Conservation (phyloP, 2,888 invertebrate genomes). For the Drosophila crucigera region DNA sequence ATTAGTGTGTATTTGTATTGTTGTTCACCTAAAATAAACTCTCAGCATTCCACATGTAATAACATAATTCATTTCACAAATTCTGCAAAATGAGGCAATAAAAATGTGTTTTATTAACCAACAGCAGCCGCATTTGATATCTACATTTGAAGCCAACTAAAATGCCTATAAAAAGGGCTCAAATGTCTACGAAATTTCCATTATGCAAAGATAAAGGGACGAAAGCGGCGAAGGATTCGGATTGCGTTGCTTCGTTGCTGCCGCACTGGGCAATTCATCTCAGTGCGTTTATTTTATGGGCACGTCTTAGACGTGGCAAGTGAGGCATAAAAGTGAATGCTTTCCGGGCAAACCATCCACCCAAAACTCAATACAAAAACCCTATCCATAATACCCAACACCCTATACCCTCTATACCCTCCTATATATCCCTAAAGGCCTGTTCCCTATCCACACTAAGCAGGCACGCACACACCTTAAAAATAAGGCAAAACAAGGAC, state of each 20-base stretch:
- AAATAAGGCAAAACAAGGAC: constrained; percentile 20
- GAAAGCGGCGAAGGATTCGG: constrained; percentile 22
- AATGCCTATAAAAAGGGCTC: constrained; percentile 64
- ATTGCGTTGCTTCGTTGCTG: constrained; percentile 30
- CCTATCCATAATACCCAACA: not conserved
- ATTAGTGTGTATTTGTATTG: constrained; percentile 14
- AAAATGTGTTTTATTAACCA: constrained; percentile 37
- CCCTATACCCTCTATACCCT: not conserved
- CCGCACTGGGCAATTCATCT: constrained; percentile 60
- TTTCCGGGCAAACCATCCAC: constrained; percentile 3
- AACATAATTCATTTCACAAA: constrained; percentile 56
- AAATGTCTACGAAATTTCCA: constrained; percentile 60
- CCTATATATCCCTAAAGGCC: not conserved
- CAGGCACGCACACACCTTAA: constrained; percentile 15
- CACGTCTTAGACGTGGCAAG: constrained; percentile 44
- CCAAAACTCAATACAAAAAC: constrained; percentile 8
- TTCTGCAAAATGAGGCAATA: constrained; percentile 35
- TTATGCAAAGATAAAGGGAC: constrained; percentile 57
- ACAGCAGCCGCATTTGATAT: constrained; percentile 22
- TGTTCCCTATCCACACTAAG: not conserved
- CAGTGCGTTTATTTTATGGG: constrained; percentile 67
- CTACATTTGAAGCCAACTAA: constrained; percentile 39
- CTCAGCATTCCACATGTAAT: constrained; percentile 26
- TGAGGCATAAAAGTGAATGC: constrained; percentile 65
- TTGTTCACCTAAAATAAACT: constrained; percentile 26